A percentile compares a stretch with the other conserved stretches of the same genome.
Conservation (phyloP, 2,888 invertebrate species). For the Drosophila neoperkinsi region DNA sequence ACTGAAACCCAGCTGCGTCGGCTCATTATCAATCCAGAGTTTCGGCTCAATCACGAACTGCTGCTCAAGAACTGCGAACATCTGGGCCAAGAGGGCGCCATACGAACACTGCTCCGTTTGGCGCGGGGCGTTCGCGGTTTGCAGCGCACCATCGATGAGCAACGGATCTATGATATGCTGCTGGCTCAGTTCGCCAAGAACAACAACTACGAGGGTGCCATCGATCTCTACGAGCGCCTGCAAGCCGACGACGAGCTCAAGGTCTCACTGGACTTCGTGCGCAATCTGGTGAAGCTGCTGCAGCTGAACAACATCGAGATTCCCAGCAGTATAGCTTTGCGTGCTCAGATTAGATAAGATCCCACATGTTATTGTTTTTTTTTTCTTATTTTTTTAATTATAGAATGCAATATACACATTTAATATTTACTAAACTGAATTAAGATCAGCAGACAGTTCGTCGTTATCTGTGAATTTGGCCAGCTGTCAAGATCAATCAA, state of each 20-base stretch:
- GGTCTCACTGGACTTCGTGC: conserved; percentile 80
- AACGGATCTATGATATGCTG: conserved; percentile 83
- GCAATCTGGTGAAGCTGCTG: conserved; percentile 81
- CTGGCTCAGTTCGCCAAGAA: conserved; percentile 76
- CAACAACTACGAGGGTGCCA: conserved; percentile 80
- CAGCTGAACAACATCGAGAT: conserved; percentile 82
- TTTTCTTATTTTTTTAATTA: conserved; percentile 5
- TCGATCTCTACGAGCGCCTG: conserved; percentile 82
- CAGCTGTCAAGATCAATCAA: neutral
- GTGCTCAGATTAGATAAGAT: conserved; percentile 78
- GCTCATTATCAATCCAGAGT: conserved; percentile 86
- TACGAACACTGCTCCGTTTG: conserved; percentile 79
- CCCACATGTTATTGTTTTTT: conserved; percentile 16
- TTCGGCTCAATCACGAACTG: conserved; percentile 86
- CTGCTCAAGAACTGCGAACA: conserved; percentile 86
- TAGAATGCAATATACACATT: conserved; percentile 11
- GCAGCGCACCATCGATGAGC: conserved; percentile 81
- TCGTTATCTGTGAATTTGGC: neutral
- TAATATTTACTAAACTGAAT: conserved; percentile 10
- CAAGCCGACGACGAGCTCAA: conserved; percentile 81
- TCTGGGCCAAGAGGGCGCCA: conserved; percentile 79
- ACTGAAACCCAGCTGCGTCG: conserved; percentile 85
- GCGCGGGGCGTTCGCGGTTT: conserved; percentile 82
- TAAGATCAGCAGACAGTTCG: neutral
- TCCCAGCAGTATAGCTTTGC: conserved; percentile 83